These are phyloP conservation scores for Pyrgilauda ruficollis DNA, from an alignment of 2,113 vertebrate species.

Conservation along the genomic window DNA sequence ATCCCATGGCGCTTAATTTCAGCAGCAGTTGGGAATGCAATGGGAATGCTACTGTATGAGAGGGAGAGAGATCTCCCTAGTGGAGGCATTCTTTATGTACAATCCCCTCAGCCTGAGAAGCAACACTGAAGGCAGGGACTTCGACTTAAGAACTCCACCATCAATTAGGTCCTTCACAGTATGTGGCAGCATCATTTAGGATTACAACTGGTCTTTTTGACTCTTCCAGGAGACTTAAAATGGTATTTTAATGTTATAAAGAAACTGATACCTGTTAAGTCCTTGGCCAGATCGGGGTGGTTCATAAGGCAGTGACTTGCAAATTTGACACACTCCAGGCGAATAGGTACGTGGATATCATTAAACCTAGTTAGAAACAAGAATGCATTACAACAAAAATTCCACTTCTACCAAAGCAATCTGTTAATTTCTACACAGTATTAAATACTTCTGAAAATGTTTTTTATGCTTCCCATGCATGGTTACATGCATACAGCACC, in stretches of 20 bases:
- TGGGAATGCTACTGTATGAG: background rate
- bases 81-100: background rate
- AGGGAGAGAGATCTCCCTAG: background rate
- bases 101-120: background rate
- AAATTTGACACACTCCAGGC: slow-evolving; percentile 98
- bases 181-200: background rate
- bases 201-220: background rate
- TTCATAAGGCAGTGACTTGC: slow-evolving; percentile 99
- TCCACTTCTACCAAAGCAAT: background rate
- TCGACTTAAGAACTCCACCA: background rate
- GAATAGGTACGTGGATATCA: slow-evolving; percentile 97
- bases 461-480: background rate
- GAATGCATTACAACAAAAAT: slow-evolving; percentile 25
- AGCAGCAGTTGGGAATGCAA: background rate
- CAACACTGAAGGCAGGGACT: background rate
- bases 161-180: background rate
- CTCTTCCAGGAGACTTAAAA: background rate
- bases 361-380: slow-evolving; percentile 84
- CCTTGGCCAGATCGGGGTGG: slow-evolving; percentile 96
- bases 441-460: background rate
- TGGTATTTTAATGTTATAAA: background rate
- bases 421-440: background rate
- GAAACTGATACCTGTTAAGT: slow-evolving; percentile 86
- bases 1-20: background rate
- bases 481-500: background rate